phyloP scores from a whole-genome alignment of 2,113 vertebrate species.

The Halcyon senegalensis region DNA sequence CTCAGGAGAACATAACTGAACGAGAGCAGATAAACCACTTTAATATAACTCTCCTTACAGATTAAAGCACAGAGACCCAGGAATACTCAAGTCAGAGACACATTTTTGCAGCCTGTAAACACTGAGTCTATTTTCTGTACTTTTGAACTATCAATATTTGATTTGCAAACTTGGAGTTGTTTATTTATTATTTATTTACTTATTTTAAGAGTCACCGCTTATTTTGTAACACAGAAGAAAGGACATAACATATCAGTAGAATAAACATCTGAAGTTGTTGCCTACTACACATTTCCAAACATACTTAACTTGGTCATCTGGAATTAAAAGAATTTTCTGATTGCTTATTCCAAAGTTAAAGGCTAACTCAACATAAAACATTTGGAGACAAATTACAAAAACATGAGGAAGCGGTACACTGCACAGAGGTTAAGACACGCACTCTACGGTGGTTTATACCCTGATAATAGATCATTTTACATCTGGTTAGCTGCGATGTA shows the following conservation, averaged over 20 bases:
- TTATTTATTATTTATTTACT: background rate
- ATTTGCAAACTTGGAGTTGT: background rate
- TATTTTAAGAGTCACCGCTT: background rate
- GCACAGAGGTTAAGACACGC: fast-evolving
- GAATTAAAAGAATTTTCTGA: background rate
- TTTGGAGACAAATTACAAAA: background rate
- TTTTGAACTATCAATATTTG: background rate
- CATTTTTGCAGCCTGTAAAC: background rate
- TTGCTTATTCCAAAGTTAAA: background rate
- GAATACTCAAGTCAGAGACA: background rate
- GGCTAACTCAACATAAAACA: background rate
- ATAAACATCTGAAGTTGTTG: background rate
- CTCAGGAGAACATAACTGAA: background rate
- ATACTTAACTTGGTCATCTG: background rate
- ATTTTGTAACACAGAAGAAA: background rate
- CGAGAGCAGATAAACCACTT: background rate
- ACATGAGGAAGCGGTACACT: background rate
- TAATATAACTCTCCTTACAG: background rate
- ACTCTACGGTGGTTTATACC: background rate
- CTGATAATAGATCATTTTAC: background rate
- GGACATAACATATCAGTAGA: background rate
- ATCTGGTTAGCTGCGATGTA: background rate
- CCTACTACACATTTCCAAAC: background rate
- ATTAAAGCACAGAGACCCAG: background rate
- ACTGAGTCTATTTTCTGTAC: background rate